phyloP scores from a whole-genome alignment of 1,140 invertebrate species.

The Trichogramma pretiosum region DNA sequence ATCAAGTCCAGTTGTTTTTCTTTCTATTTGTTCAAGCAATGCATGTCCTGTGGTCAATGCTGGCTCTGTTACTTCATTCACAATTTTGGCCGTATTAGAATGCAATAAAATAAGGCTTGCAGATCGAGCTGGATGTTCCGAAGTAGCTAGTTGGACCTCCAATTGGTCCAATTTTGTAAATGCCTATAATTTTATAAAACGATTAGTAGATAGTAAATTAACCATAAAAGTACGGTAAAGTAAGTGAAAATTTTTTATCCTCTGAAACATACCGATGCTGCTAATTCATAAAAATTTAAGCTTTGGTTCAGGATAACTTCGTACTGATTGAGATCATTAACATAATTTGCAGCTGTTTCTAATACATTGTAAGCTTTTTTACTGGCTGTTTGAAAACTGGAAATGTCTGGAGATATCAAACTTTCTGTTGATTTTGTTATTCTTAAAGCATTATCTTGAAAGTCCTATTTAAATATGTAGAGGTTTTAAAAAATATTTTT shows the following conservation, averaged over 20 bases:
- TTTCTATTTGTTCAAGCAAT: constrained; percentile 62
- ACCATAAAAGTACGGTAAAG: too few relatives aligned
- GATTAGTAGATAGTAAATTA: too few relatives aligned
- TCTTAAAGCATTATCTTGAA: constrained; percentile 68
- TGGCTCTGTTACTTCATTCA: constrained; percentile 56
- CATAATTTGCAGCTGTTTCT: constrained; percentile 64
- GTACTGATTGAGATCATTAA: constrained; percentile 62
- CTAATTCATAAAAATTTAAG: constrained; percentile 65
- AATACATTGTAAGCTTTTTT: constrained; percentile 64
- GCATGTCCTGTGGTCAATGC: constrained; percentile 64
- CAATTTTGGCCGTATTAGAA: constrained; percentile 51
- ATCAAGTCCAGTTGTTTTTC: constrained; percentile 56
- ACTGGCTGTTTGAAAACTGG: constrained; percentile 62
- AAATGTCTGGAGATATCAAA: constrained; percentile 59
- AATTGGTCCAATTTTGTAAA: constrained; percentile 67
- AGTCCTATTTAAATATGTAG: constrained; percentile 40
- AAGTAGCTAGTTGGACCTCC: constrained; percentile 64
- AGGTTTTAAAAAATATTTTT: neutral
- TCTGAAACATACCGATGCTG: constrained; percentile 58
- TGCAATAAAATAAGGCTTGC: constrained; percentile 58
- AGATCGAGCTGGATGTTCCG: constrained; percentile 55
- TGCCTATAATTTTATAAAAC: too few relatives aligned
- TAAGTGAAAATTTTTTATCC: too few relatives aligned
- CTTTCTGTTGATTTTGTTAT: constrained; percentile 72
- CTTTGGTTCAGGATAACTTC: constrained; percentile 59